Evolutionary conservation across 1,140 invertebrate genomes (phyloP).

Genomic region (Zaprionus davidi): DNA sequence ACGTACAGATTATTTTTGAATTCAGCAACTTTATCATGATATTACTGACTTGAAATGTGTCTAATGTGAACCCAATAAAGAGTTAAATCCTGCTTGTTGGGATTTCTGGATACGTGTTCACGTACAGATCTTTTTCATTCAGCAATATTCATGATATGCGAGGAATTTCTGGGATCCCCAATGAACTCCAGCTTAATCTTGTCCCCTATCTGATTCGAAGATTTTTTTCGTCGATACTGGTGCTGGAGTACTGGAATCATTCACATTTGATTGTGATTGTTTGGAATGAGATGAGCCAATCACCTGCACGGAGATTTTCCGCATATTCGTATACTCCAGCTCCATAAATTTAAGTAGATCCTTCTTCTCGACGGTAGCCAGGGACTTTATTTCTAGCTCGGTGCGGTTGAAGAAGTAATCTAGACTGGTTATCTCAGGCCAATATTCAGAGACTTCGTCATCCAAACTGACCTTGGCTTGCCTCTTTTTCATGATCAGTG

Average conservation of each 20-base stretch:
- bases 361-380: constrained; percentile 21
- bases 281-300: constrained; percentile 20
- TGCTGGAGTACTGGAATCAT: background rate
- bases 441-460: constrained; percentile 90
- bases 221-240: constrained; percentile 44
- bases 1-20: constrained; percentile 76
- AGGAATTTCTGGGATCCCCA: constrained; percentile 40
- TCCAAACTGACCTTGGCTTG: constrained; percentile 89
- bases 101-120: constrained; percentile 71
- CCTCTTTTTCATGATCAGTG: constrained; percentile 89
- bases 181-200: constrained; percentile 58
- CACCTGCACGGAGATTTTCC: constrained; percentile 65
- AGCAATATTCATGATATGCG: constrained; percentile 61
- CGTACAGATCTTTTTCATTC: constrained; percentile 71
- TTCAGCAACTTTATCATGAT: no score
- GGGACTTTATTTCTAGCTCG: constrained; percentile 47
- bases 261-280: background rate
- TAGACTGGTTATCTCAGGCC: constrained; percentile 88
- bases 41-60: no score
- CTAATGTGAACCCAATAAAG: no score
- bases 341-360: constrained; percentile 40
- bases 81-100: constrained; percentile 10
- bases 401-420: constrained; percentile 89
- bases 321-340: constrained; percentile 30
- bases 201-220: constrained; percentile 45